These are phyloP conservation scores for Lycocerus yunnanus DNA, from an alignment of 2,888 invertebrate genomes.

Conservation along the genomic window DNA sequence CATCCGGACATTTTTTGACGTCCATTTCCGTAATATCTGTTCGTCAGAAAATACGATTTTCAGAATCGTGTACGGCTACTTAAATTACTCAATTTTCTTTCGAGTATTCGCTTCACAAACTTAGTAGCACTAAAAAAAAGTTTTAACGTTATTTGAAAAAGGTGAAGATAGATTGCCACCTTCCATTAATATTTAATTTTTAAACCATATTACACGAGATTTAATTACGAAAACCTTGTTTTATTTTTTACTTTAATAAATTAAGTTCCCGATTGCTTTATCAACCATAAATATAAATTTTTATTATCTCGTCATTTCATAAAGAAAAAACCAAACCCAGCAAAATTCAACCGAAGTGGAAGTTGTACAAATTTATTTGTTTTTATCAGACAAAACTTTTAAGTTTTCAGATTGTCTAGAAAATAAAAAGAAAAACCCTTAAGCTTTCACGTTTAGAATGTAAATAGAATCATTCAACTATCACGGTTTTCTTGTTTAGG, in stretches of 20 bases:
- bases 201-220: not conserved
- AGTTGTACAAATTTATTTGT: not conserved
- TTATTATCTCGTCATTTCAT: not conserved
- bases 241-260: not conserved
- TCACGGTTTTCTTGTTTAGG: conserved; percentile 6
- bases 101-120: conserved; percentile 10
- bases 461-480: conserved; percentile 8
- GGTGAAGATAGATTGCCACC: conserved; percentile 13
- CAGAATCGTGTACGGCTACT: conserved; percentile 15
- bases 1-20: conserved; percentile 4
- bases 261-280: not conserved
- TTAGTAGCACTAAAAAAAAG: conserved; percentile 19
- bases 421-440: conserved; percentile 6
- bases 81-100: conserved; percentile 20
- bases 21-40: not conserved
- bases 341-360: not conserved
- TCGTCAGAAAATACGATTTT: conserved; percentile 12
- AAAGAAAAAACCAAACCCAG: not conserved
- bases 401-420: conserved; percentile 3
- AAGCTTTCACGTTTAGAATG: conserved; percentile 11
- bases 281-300: not conserved
- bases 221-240: not conserved
- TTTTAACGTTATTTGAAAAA: conserved; percentile 10
- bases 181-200: not conserved
- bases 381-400: conserved; percentile 1